Conservation (phyloP, 1,140 invertebrate species). For the Eubasilissa regina region DNA sequence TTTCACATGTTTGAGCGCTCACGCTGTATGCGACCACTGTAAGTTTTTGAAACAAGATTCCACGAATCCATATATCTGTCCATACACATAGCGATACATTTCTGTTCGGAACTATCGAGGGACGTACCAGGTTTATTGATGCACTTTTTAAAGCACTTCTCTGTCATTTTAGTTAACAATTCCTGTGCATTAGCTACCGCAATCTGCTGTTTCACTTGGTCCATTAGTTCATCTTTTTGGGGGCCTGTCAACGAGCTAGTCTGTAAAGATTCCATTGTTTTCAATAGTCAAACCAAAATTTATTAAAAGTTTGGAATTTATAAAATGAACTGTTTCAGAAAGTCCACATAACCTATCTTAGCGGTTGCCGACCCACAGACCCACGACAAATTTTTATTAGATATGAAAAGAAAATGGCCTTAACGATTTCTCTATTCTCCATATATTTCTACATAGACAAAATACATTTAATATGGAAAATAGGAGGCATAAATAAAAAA, state of each 20-base stretch:
- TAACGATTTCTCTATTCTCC: too few species aligned
- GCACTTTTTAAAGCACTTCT: constrained; percentile 98
- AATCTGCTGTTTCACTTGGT: constrained; percentile 96
- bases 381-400: too few species aligned
- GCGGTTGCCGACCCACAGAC: too few species aligned
- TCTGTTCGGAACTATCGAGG: constrained; percentile 94
- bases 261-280: constrained; percentile 24
- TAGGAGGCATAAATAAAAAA: too few species aligned
- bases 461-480: too few species aligned
- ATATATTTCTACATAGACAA: too few species aligned
- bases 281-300: too few species aligned
- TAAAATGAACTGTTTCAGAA: too few species aligned
- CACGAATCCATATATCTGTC: constrained; percentile 97
- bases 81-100: constrained; percentile 98
- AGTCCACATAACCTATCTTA: too few species aligned
- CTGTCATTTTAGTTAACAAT: constrained; percentile 95
- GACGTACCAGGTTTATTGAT: constrained; percentile 92
- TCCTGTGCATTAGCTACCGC: constrained; percentile 96
- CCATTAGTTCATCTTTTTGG: constrained; percentile 93
- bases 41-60: constrained; percentile 91
- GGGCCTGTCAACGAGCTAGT: constrained; percentile 70
- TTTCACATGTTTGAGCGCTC: constrained; percentile 76
- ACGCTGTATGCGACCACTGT: constrained; percentile 85
- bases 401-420: too few species aligned
- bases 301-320: too few species aligned